Conservation (phyloP, 2,888 invertebrate species). For the Trichogramma evanescens region DNA sequence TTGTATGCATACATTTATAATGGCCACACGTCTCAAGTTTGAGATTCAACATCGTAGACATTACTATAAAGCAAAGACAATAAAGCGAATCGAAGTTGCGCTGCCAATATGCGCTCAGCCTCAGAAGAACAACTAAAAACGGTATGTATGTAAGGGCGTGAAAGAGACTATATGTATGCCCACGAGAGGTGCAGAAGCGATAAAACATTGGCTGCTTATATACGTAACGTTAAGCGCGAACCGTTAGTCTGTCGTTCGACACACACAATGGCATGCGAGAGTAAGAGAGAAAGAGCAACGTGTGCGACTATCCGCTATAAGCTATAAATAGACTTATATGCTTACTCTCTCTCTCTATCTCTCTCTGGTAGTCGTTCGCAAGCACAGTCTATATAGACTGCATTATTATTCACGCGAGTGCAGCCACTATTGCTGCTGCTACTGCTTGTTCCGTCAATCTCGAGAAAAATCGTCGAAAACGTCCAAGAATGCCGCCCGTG, state of each 20-base stretch:
- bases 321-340: no score
- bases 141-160: background rate
- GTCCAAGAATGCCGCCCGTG: background rate
- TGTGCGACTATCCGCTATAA: background rate
- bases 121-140: constrained; percentile 6
- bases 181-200: background rate
- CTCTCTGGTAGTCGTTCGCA: no score
- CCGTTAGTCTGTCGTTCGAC: constrained; percentile 23
- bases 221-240: background rate
- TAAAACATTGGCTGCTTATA: constrained; percentile 5
- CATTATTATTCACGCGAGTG: no score
- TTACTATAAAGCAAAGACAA: background rate
- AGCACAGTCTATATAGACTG: no score
- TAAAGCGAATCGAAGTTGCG: constrained; percentile 13
- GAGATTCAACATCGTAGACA: no score
- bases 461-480: constrained; percentile 22
- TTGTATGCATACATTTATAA: no score
- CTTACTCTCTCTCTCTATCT: no score
- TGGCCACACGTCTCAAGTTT: no score
- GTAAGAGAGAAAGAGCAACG: background rate
- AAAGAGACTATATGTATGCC: background rate
- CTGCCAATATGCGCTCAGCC: constrained; percentile 12
- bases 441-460: constrained; percentile 22
- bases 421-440: no score
- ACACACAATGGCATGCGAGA: constrained; percentile 12